Evolutionary conservation across 2,888 invertebrate species (phyloP).

Genomic region (Leucophenga montana): DNA sequence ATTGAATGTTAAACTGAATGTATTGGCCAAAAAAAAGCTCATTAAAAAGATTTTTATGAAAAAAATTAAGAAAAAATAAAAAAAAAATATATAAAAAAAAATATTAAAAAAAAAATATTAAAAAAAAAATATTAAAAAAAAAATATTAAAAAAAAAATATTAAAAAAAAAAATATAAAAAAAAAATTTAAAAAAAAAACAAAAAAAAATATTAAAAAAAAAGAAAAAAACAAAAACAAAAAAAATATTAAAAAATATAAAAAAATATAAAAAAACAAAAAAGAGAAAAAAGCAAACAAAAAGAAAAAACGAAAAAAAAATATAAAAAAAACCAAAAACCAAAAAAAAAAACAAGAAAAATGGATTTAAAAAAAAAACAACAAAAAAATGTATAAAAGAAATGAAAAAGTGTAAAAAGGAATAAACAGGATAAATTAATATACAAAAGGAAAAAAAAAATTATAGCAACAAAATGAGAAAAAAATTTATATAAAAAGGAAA

Average conservation of each 20-base stretch:
- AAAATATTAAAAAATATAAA: slow-evolving; percentile 42
- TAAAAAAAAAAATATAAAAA: slow-evolving; percentile 31
- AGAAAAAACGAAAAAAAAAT: slow-evolving; percentile 18
- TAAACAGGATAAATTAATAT: slow-evolving; percentile 35
- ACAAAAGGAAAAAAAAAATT: slow-evolving; percentile 39
- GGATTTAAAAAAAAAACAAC: slow-evolving; percentile 33
- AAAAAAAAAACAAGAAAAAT: slow-evolving; percentile 38
- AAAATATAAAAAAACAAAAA: slow-evolving; percentile 32
- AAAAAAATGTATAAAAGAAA: slow-evolving; percentile 36
- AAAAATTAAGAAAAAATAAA: slow-evolving; percentile 27
- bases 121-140: slow-evolving; percentile 32
- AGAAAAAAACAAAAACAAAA: slow-evolving; percentile 38
- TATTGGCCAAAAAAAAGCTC: slow-evolving; percentile 35
- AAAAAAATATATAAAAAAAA: slow-evolving; percentile 34
- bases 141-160: slow-evolving; percentile 45
- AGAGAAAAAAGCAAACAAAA: slow-evolving; percentile 19
- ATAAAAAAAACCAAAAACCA: slow-evolving; percentile 33
- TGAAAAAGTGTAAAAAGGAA: slow-evolving; percentile 27
- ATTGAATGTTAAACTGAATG: slow-evolving; percentile 27
- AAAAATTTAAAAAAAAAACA: slow-evolving; percentile 35
- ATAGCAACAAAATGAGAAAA: slow-evolving; percentile 39
- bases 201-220: slow-evolving; percentile 44
- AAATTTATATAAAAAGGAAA: slow-evolving; percentile 22
- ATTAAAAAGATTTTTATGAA: slow-evolving; percentile 34
- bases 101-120: slow-evolving; percentile 36